phyloP scores from a whole-genome alignment of 2,797 vertebrate genomes.

The Chelmon rostratus region DNA sequence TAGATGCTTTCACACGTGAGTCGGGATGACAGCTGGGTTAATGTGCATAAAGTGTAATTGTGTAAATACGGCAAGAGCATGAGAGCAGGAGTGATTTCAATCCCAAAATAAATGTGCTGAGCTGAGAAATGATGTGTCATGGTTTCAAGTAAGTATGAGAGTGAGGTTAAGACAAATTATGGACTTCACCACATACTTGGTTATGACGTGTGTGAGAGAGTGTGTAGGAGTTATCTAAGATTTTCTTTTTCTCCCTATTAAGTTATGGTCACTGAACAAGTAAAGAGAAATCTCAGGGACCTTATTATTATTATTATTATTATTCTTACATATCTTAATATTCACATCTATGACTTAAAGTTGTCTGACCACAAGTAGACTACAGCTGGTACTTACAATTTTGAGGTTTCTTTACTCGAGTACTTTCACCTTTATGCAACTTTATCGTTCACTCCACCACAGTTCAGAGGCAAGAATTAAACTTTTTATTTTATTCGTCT shows the following conservation, averaged over 20 bases:
- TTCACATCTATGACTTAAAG: too few relatives aligned
- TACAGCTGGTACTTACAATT: conserved; percentile 4
- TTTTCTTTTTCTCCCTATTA: too few relatives aligned
- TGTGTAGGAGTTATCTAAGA: not conserved
- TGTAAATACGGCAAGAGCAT: not conserved
- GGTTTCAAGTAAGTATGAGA: not conserved
- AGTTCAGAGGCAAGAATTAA: too few relatives aligned
- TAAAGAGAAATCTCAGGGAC: too few relatives aligned
- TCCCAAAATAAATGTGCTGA: not conserved
- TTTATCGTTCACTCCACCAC: too few relatives aligned
- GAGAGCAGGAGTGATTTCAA: not conserved
- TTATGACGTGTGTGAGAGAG: not conserved
- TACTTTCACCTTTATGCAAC: too few relatives aligned
- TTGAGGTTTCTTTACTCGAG: not conserved
- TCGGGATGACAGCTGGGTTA: not conserved
- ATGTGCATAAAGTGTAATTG: not conserved
- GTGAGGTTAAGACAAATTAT: too few relatives aligned
- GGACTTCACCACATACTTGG: not conserved
- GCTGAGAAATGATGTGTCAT: not conserved
- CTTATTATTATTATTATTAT: too few relatives aligned
- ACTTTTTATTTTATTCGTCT: too few relatives aligned
- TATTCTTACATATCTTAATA: too few relatives aligned
- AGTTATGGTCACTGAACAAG: too few relatives aligned
- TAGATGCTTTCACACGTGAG: not conserved
- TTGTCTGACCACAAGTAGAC: not conserved